phyloP scores from a whole-genome alignment of 2,888 invertebrate genomes.

The Rambutsinella grinnellia region DNA sequence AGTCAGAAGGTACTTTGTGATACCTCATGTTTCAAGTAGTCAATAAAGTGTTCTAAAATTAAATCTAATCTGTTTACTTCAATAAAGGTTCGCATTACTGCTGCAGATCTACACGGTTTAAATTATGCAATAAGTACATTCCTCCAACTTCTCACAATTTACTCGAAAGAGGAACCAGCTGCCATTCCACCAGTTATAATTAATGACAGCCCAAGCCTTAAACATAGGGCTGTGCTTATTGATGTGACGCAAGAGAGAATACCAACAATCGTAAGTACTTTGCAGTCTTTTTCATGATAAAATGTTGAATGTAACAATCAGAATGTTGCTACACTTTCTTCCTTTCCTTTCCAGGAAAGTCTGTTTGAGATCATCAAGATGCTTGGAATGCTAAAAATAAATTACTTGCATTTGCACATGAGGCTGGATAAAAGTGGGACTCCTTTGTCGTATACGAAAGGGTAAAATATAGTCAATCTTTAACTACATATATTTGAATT shows the following conservation, averaged over 20 bases:
- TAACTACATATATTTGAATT: no score
- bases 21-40: neutral
- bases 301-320: no score
- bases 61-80: constrained; percentile 5
- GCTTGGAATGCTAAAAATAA: constrained; percentile 73
- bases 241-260: constrained; percentile 75
- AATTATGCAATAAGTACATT: constrained; percentile 75
- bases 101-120: constrained; percentile 73
- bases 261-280: constrained; percentile 71
- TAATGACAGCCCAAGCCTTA: constrained; percentile 74
- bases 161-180: constrained; percentile 68
- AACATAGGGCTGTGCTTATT: constrained; percentile 74
- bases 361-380: constrained; percentile 72
- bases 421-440: constrained; percentile 70
- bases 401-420: constrained; percentile 72
- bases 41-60: no score
- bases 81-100: constrained; percentile 72
- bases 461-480: constrained; percentile 67
- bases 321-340: no score
- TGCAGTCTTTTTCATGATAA: no score
- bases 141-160: constrained; percentile 73
- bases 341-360: constrained; percentile 69
- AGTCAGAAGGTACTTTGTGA: constrained; percentile 70
- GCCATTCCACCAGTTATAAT: constrained; percentile 71
- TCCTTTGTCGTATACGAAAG: constrained; percentile 71